These are phyloP conservation scores for Saturnia japonica DNA, from an alignment of 2,888 invertebrate genomes.

Conservation along the genomic window DNA sequence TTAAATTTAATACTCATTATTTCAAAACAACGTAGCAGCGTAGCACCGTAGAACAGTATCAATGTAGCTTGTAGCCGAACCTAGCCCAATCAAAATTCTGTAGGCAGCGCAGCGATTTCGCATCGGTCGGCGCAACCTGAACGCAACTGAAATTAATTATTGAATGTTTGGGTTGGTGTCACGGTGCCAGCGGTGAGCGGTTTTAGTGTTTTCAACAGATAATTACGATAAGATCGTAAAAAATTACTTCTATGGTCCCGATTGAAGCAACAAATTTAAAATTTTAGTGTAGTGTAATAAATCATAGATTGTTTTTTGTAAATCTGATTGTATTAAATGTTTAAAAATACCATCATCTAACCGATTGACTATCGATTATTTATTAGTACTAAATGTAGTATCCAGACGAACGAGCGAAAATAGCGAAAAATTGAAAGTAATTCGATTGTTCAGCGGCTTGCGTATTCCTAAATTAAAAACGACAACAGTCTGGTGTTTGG, in stretches of 20 bases:
- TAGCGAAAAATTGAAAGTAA: too few species aligned
- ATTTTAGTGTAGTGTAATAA: not conserved
- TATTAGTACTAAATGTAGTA: too few species aligned
- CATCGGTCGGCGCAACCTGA: conserved; percentile 47
- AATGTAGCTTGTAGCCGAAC: conserved; percentile 28
- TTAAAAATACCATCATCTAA: too few species aligned
- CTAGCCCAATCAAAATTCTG: conserved; percentile 54
- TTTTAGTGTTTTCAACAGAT: not conserved
- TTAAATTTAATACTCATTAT: conserved; percentile 2
- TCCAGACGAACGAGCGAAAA: too few species aligned
- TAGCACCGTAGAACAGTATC: conserved; percentile 36
- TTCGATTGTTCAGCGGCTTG: too few species aligned
- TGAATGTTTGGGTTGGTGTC: conserved; percentile 23
- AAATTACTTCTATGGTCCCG: not conserved
- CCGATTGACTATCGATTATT: too few species aligned
- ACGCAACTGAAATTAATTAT: conserved; percentile 58
- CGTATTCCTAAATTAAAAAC: too few species aligned
- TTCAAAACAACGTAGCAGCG: conserved; percentile 29
- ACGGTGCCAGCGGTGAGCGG: not conserved
- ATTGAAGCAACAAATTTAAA: not conserved
- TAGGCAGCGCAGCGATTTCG: conserved; percentile 49
- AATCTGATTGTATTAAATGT: too few species aligned
- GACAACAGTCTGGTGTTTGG: too few species aligned
- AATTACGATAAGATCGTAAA: not conserved
- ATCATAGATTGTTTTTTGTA: too few species aligned